A percentile compares a stretch with the other conserved stretches of the same genome.
Evolutionary conservation across 2,797 vertebrate genomes (phyloP).

Genomic region (Helicolenus hilgendorfi): DNA sequence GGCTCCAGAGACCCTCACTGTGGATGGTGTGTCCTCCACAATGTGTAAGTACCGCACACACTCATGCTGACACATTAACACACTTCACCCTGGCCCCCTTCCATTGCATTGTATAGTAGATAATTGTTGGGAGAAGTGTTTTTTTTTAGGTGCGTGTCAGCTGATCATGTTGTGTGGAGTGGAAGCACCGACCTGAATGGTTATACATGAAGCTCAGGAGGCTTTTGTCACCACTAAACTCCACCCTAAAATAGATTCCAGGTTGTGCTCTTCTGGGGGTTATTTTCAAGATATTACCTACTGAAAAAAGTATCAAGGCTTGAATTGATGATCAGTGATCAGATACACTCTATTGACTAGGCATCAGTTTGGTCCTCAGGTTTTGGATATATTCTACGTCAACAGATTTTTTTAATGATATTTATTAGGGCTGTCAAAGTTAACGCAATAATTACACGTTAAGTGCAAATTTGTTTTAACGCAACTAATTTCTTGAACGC

Average conservation of each 20-base stretch:
- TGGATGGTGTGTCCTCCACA: constrained; percentile 98
- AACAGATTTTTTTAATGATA: background rate
- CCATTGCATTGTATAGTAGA: background rate
- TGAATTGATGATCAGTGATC: background rate
- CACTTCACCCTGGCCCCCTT: constrained; percentile 7
- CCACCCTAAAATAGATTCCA: background rate
- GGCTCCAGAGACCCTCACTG: constrained; percentile 98
- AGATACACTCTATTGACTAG: background rate
- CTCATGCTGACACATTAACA: constrained; percentile 22
- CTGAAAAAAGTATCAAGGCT: background rate
- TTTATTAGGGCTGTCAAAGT: background rate
- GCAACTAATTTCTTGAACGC: too few relatives aligned
- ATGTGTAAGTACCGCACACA: constrained; percentile 91
- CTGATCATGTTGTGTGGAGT: background rate
- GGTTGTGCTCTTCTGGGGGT: background rate
- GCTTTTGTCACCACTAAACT: background rate
- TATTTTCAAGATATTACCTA: background rate
- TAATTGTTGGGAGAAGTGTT: background rate
- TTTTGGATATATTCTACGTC: background rate
- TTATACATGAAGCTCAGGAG: background rate
- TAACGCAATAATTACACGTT: too few relatives aligned
- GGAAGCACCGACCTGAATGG: background rate
- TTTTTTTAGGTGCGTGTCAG: background rate
- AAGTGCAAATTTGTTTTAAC: too few relatives aligned
- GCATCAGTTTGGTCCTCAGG: background rate